Base-by-base conservation (phyloP, 2,888 invertebrate species). In the Epiblema foenella region DNA sequence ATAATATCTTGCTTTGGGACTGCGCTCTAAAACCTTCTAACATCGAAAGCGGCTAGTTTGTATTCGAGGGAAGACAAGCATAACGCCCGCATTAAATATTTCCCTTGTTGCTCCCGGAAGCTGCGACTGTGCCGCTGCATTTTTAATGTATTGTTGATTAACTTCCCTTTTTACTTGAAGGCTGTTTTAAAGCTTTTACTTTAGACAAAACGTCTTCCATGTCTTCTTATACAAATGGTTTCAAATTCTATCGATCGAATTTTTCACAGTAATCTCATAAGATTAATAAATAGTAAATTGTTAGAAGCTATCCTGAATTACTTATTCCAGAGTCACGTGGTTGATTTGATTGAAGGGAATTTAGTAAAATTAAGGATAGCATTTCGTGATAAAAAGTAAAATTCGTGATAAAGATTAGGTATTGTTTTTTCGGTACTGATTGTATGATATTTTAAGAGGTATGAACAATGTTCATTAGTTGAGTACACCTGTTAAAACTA, bases 391-490 rank as follows among this genome's bases (percentile, higher is more conserved):
- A 93, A 89, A 79, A 89, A 84, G 85, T 87, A 89, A 90, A 90
- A 88, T 91, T 90, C 91, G 93, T 93, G 92, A 93, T 93, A 92
- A 90, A 85, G 83, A 86, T 86, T 81, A 88, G 84, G 89, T 86
- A 88, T 89, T 90, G 89, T 90, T 92, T 90, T n/a, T 89, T 90
- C 89, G 84, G 88, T 93, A 92, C 90, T 91, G 93, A 92, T 84
- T 89, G 90, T 92, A 87, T 89, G 85, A 84, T 90, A 87, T 88
- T 87, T 85, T 91, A 92, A 90, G 90, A 85, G 80, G 89, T 93
- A 91, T 93, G 93, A 91, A 93, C 92, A 89, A 90, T 91, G 93
- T 93, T 93, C 92, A 90, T 85, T 91, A 90, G 88, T 84, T 87
- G 85, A 89, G 86, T 91, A 90, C 89, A 90, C 88, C 91, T 90